Evolutionary conservation across 2,797 vertebrate genomes (phyloP).

Genomic region (Rallus crepitans): DNA sequence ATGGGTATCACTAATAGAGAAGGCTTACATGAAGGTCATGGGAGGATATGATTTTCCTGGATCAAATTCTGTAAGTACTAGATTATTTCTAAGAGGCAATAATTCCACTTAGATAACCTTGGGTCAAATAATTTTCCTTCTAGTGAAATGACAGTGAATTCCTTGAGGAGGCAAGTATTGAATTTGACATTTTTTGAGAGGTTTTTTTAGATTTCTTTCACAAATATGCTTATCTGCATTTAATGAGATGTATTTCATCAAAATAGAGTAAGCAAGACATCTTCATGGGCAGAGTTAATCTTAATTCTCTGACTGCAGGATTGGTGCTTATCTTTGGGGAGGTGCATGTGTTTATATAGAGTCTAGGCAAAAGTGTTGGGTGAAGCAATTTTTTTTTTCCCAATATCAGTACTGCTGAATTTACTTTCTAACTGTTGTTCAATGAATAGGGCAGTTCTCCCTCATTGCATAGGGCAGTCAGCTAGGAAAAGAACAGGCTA

Average conservation of each 20-base stretch:
- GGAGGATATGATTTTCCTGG: conserved; percentile 99
- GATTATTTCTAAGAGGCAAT: background rate
- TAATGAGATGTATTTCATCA: background rate
- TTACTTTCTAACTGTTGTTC: background rate
- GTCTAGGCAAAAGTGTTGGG: background rate
- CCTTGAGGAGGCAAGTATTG: background rate
- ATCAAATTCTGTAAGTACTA: conserved; percentile 93
- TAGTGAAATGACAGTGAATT: background rate
- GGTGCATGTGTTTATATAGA: background rate
- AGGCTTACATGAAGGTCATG: conserved; percentile 99
- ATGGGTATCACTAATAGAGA: conserved; percentile 98
- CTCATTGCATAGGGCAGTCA: background rate
- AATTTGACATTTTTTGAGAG: background rate
- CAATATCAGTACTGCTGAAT: background rate
- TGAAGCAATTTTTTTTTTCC: background rate
- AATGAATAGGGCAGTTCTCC: background rate
- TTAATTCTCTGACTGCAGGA: background rate
- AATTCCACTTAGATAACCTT: background rate
- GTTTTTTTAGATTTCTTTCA: background rate
- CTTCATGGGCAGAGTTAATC: background rate
- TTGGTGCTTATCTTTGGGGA: background rate
- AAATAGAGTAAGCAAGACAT: background rate
- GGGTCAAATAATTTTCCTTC: background rate
- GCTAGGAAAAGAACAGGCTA: background rate
- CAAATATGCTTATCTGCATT: background rate